Percentiles rank a stretch among this genome's conserved stretches.
phyloP scores from a whole-genome alignment of 2,888 invertebrate genomes.

The Acleris sparsana region DNA sequence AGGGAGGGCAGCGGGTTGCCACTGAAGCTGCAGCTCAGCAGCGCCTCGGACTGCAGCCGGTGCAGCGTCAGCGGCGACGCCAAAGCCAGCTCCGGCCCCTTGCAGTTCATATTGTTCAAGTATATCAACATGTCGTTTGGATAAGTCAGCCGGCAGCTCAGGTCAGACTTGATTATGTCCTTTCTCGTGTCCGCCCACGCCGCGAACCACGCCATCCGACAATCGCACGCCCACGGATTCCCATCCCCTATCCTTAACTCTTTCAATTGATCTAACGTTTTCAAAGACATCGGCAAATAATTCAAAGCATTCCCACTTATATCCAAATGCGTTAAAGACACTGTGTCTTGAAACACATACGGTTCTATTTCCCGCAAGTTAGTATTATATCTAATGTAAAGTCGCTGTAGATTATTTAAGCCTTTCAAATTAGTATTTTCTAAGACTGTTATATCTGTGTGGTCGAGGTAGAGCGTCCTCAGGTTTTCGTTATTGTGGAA shows the following conservation, averaged over 20 bases:
- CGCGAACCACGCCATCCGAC: conserved; percentile 91
- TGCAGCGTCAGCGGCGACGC: conserved; percentile 86
- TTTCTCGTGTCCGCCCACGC: conserved; percentile 78
- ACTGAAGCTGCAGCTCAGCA: conserved; percentile 89
- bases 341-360: conserved; percentile 85
- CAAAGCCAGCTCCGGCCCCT: conserved; percentile 84
- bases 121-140: conserved; percentile 88
- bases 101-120: conserved; percentile 89
- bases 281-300: conserved; percentile 87
- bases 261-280: conserved; percentile 84
- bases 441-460: conserved; percentile 86
- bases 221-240: conserved; percentile 94
- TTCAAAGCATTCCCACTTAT: conserved; percentile 88
- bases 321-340: conserved; percentile 85
- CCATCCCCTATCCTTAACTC: conserved; percentile 86
- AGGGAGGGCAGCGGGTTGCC: conserved; percentile 91
- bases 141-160: conserved; percentile 87
- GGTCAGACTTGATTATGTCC: conserved; percentile 80
- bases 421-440: conserved; percentile 87
- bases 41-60: conserved; percentile 85
- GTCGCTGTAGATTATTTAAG: conserved; percentile 81
- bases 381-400: conserved; percentile 85
- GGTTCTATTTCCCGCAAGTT: conserved; percentile 85
- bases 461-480: conserved; percentile 84
- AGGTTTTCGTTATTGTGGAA: conserved; percentile 86